Evolutionary conservation across 2,888 invertebrate genomes (phyloP).

Genomic region (Drosophila anomalipes): DNA sequence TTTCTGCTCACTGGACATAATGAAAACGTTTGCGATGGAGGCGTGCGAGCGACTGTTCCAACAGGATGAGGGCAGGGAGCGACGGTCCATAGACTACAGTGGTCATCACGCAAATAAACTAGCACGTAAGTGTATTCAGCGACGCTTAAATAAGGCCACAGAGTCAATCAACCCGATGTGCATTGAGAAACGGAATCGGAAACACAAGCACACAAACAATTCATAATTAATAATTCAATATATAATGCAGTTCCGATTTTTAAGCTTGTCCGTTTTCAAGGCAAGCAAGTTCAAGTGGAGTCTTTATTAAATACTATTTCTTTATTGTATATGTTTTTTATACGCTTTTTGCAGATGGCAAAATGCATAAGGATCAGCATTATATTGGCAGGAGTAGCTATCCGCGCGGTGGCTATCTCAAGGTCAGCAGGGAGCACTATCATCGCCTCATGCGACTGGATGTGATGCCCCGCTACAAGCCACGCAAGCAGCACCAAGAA

Average conservation of each 20-base stretch:
- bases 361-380: constrained; percentile 68
- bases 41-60: constrained; percentile 83
- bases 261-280: constrained; percentile 67
- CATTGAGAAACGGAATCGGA: constrained; percentile 54
- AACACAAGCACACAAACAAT: constrained; percentile 34
- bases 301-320: constrained; percentile 11
- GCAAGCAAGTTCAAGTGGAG: constrained; percentile 71
- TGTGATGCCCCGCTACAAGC: constrained; percentile 81
- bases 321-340: constrained; percentile 7
- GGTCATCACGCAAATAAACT: constrained; percentile 63
- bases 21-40: constrained; percentile 82
- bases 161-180: constrained; percentile 78
- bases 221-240: constrained; percentile 17
- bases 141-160: constrained; percentile 72
- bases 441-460: constrained; percentile 74
- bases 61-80: constrained; percentile 76
- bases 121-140: constrained; percentile 73
- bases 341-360: constrained; percentile 72
- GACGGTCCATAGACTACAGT: constrained; percentile 71
- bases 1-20: constrained; percentile 82
- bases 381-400: constrained; percentile 78
- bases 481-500: constrained; percentile 69
- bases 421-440: constrained; percentile 78
- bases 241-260: constrained; percentile 59
- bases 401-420: constrained; percentile 83